Percentiles rank a stretch among this genome's conserved stretches.
These are phyloP conservation scores for Avahi laniger DNA, from an alignment of 2,797 vertebrate genomes.

Conservation along the genomic window DNA sequence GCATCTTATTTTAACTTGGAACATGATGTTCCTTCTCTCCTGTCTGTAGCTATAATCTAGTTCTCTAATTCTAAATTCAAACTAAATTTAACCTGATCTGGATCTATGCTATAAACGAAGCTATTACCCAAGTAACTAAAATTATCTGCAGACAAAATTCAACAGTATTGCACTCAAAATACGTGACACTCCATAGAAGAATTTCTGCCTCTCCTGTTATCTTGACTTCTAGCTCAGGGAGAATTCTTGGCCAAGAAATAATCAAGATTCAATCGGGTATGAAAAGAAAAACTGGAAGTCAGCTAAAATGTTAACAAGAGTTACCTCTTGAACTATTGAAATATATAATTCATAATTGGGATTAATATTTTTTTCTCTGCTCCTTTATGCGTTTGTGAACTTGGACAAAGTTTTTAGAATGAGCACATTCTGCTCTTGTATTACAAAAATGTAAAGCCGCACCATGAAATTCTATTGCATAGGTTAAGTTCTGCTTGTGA, in stretches of 20 bases:
- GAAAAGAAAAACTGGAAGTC: slow-evolving; percentile 9
- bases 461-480: background rate
- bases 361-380: background rate
- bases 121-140: slow-evolving; percentile 71
- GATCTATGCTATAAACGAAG: slow-evolving; percentile 65
- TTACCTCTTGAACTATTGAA: background rate
- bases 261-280: background rate
- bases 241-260: slow-evolving; percentile 37
- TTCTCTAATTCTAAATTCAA: slow-evolving; percentile 71
- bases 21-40: slow-evolving; percentile 60
- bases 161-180: slow-evolving; percentile 54
- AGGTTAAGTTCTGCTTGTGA: background rate
- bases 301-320: background rate
- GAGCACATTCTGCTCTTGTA: background rate
- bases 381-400: background rate
- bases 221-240: slow-evolving; percentile 30
- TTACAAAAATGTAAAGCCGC: background rate
- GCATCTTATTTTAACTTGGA: slow-evolving; percentile 73
- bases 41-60: slow-evolving; percentile 64
- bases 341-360: background rate
- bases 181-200: background rate
- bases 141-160: slow-evolving; percentile 70
- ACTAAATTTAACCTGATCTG: slow-evolving; percentile 77
- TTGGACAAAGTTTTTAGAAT: background rate
- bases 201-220: background rate